Base-by-base conservation (phyloP, 2,797 vertebrate species). In the Dipus sagitta region DNA sequence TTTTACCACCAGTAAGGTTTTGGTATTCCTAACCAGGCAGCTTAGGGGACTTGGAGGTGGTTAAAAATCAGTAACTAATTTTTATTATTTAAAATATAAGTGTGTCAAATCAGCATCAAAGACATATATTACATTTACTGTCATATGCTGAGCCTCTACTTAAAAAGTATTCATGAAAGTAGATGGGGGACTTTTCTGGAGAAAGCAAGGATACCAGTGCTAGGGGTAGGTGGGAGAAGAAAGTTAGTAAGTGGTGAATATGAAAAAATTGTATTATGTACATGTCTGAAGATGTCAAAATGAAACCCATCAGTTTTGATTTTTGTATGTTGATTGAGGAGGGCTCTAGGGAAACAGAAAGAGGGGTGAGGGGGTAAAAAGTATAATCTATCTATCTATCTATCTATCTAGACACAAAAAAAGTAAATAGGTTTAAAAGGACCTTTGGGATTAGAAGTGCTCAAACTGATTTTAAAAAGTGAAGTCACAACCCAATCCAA, bases 31-130 rank as follows among this genome's bases (percentile, higher is more conserved):
- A 94, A 95, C 84, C 90, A 97, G 94, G 71, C 80, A 67, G 83
- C 30, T 79, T 94, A 71, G 95, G 97, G 80, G 52, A 94, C 74
- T 88, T 92, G 77, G 8, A 42, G 97, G 85, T 74, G 96, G 18
- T 87, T 90, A n/a, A 94, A 70, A 94, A 91, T 90, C 83, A 80
- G 70, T 96, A 96, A 90, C 83, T 94, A 94, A 95, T 95, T 71
- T 71, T 87, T 96, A 65, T 91, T 95, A 83, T 84, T 86, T 87
- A 77, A 67, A 54, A 58, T 93, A 64, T 21, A 74, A 87, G 47
- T 67, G 86, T 23, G 38, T 47, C 8, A 62, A 86, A 80, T 79
- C 71, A 75, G 58, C 23, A 26, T 62, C 17, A 20, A 75, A 64
- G 38, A 28, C 58, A 74, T 62, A 75, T 71, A 24, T 75, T 58